Base-by-base conservation (phyloP, 2,113 vertebrate species). In the Pagrus major region DNA sequence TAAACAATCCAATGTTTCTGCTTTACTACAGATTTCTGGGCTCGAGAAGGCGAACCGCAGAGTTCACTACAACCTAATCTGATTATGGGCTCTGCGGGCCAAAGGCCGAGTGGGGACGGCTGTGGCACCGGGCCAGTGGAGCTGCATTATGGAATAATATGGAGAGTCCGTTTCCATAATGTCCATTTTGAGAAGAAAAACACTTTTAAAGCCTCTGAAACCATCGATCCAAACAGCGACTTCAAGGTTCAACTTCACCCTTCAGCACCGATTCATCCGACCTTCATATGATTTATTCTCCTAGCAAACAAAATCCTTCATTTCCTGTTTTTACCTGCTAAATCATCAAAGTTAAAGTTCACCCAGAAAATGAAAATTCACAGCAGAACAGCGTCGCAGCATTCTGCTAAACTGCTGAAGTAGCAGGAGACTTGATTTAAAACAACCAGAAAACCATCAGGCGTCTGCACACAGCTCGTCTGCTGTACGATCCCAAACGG, bases 1-100 rank as follows among this genome's bases (percentile, higher is more conserved):
- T 88, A 92, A 95, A 92, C 91, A 93, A 92, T 79, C 79, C 79
- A 37, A n/a, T 89, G 89, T 90, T 93, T 93, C 88, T 94, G 88
- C 86, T 93, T 89, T 91, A 89, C 77, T 56, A 77, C 86, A 86
- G 70, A 83, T 88, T 89, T 91, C 88, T 86, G 83, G 83, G 71
- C 70, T 78, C 21, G 68, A 88, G 81, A 64, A 80, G 81, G 71
- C 39, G 46, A 72, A 80, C 60, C 59, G 67, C 42, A 69, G 80
- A 88, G 83, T 85, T 87, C 77, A 81, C 83, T 49, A 37, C 61
- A 44, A 54, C 27, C 60, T 90, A 93, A 94, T 90, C 65, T 83
- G 80, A 93, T 92, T 93, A 89, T 63, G 67, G 77, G 78, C 69
- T 68, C 60, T 2, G 46, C 5, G 68, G 64, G 76, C 76, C 46